Percentiles rank a stretch among this genome's conserved stretches.
phyloP scores from a whole-genome alignment of 1,140 invertebrate species.

The Cydia fagiglandana region DNA sequence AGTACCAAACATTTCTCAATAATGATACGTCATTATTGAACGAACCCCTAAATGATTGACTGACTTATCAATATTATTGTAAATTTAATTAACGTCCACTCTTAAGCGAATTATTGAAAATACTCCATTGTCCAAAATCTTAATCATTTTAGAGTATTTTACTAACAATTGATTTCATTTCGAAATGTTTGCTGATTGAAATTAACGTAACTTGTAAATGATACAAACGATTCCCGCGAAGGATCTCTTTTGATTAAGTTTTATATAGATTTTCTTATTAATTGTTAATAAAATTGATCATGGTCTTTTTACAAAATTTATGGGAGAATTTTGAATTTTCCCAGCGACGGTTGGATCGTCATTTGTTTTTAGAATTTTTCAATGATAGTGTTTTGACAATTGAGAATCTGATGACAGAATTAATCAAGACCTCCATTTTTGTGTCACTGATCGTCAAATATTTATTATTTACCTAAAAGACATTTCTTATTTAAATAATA shows the following conservation, averaged over 20 bases:
- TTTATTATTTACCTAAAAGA: background rate
- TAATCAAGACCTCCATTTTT: background rate
- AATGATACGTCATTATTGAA: constrained; percentile 16
- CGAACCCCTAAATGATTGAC: constrained; percentile 11
- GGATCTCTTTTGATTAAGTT: constrained; percentile 73
- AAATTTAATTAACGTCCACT: constrained; percentile 32
- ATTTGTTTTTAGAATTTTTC: constrained; percentile 47
- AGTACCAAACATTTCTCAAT: background rate
- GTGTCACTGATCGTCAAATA: background rate
- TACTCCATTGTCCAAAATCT: constrained; percentile 21
- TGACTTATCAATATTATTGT: constrained; percentile 30
- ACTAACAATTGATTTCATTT: constrained; percentile 29
- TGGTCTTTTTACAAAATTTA: constrained; percentile 49
- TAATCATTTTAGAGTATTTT: constrained; percentile 27
- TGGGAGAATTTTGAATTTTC: constrained; percentile 68
- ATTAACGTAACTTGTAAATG: constrained; percentile 44
- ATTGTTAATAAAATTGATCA: constrained; percentile 43
- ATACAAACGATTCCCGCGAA: constrained; percentile 63
- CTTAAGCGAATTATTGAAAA: constrained; percentile 26
- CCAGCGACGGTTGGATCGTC: constrained; percentile 48
- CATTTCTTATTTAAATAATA: background rate
- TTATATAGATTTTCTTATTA: constrained; percentile 47
- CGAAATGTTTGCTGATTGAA: constrained; percentile 49
- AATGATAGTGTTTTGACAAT: constrained; percentile 15
- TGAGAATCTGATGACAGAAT: background rate